Conservation (phyloP, 2,888 invertebrate genomes). For the Mallateleia sp. region DNA sequence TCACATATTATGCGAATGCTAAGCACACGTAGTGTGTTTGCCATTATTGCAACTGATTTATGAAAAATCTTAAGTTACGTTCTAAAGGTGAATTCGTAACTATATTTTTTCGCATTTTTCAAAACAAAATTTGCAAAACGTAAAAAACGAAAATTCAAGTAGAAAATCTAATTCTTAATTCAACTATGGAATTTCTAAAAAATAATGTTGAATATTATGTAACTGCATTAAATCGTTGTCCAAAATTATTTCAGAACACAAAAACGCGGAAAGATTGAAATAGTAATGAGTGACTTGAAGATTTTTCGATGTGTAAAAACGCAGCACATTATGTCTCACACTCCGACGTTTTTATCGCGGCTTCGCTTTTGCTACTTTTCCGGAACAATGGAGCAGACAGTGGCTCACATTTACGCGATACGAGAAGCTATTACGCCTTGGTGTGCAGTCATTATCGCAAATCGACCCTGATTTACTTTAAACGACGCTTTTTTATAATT, state of each 20-base stretch:
- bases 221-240: too few relatives aligned
- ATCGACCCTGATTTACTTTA: slow-evolving; percentile 79
- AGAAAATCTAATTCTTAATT: too few relatives aligned
- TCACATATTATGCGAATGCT: slow-evolving; percentile 31
- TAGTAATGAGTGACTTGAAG: too few relatives aligned
- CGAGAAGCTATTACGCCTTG: slow-evolving; percentile 78
- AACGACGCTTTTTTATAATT: slow-evolving; percentile 70
- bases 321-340: slow-evolving; percentile 65
- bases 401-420: slow-evolving; percentile 70
- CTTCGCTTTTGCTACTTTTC: slow-evolving; percentile 84
- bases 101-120: too few relatives aligned
- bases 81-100: too few relatives aligned
- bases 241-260: too few relatives aligned
- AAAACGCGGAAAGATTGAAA: too few relatives aligned
- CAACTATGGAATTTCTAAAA: too few relatives aligned
- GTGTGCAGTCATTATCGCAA: slow-evolving; percentile 75
- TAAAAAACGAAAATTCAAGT: too few relatives aligned
- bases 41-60: slow-evolving; percentile 19
- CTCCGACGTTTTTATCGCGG: slow-evolving; percentile 76
- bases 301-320: slow-evolving; percentile 1
- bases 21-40: slow-evolving; percentile 44
- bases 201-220: too few relatives aligned
- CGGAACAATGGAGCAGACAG: slow-evolving; percentile 86
- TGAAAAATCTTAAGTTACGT: too few relatives aligned
- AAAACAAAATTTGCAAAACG: too few relatives aligned